A percentile compares a stretch with the other conserved stretches of the same genome.
Conservation (phyloP, 2,888 invertebrate species). For the Acleris sparsana region DNA sequence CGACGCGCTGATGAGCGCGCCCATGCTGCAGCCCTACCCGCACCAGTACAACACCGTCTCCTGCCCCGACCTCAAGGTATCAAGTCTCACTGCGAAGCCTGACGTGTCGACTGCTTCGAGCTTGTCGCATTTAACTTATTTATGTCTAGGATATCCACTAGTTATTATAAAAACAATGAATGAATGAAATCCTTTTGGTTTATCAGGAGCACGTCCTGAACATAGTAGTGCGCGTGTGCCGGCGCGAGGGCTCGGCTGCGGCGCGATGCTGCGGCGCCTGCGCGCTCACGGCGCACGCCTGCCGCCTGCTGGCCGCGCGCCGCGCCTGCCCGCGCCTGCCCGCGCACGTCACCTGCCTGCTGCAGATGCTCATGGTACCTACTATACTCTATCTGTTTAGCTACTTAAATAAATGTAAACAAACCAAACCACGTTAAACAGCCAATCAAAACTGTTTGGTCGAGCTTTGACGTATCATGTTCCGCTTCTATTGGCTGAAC, state of each 20-base stretch:
- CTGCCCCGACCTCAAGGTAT: conserved; percentile 91
- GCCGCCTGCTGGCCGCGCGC: conserved; percentile 66
- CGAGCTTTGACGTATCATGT: no score
- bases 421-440: no score
- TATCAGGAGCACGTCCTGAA: conserved; percentile 92
- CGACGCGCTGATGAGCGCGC: conserved; percentile 86
- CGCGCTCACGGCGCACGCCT: conserved; percentile 87
- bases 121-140: no score
- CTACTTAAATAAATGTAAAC: no score
- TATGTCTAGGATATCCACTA: no score
- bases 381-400: no score
- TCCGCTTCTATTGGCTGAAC: no score
- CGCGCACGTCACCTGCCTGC: conserved; percentile 71
- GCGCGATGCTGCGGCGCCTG: conserved; percentile 95
- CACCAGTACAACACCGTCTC: conserved; percentile 84
- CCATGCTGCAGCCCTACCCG: conserved; percentile 87
- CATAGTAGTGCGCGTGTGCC: conserved; percentile 93
- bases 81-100: no score
- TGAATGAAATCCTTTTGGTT: no score
- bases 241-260: conserved; percentile 93
- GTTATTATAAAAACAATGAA: no score
- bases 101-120: no score
- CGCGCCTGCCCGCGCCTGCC: conserved; percentile 60
- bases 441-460: no score
- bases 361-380: conserved; percentile 77